Evolutionary conservation across 2,797 vertebrate genomes (phyloP).

Genomic region (Champsocephalus gunnari): DNA sequence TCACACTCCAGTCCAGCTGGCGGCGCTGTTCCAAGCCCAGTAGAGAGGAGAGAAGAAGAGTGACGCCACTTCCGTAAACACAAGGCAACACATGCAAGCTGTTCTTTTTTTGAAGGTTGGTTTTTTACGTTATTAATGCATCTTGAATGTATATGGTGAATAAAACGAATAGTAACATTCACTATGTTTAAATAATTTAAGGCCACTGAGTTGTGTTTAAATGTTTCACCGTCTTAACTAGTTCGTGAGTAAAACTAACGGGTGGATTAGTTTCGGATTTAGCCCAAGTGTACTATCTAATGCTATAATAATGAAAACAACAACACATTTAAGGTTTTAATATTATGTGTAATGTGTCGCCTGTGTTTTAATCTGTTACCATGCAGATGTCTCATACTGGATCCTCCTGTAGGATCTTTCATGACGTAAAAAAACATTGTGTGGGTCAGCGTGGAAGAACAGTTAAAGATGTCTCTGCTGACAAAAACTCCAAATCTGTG

Average conservation of each 20-base stretch:
- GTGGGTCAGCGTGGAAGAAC: neutral
- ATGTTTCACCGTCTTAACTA: no score
- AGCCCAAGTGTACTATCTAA: neutral
- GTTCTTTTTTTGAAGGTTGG: neutral
- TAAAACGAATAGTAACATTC: neutral
- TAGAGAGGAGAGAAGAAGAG: neutral
- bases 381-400: constrained; percentile 64
- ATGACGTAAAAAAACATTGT: neutral
- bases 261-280: neutral
- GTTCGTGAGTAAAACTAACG: constrained; percentile 6
- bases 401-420: neutral
- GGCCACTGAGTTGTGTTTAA: neutral
- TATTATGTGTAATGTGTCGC: neutral
- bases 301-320: neutral
- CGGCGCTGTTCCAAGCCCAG: neutral
- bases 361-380: constrained; percentile 3
- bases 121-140: neutral
- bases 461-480: neutral
- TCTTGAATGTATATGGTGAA: constrained; percentile 41
- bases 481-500: neutral
- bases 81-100: neutral
- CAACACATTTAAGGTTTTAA: neutral
- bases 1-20: neutral
- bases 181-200: neutral
- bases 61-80: constrained; percentile 71